Conservation (phyloP, 2,888 invertebrate genomes). For the Stenoptilia bipunctidactyla region DNA sequence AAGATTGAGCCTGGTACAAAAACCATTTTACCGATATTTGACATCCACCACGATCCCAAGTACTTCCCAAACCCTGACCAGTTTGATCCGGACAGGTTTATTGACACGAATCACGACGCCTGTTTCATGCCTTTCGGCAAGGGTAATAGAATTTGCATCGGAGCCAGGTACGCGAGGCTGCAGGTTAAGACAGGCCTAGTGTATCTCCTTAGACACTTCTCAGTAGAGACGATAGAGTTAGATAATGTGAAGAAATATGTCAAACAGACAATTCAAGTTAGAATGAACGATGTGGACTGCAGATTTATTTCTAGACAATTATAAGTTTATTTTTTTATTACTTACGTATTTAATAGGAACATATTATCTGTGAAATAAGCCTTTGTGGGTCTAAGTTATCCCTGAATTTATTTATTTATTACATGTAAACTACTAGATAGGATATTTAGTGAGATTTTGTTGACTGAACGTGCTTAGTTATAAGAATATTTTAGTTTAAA, state of each 20-base stretch:
- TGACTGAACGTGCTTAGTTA: too few relatives aligned
- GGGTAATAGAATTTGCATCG: not conserved
- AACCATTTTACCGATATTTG: too few relatives aligned
- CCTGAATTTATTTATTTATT: too few relatives aligned
- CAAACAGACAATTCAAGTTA: conserved; percentile 28
- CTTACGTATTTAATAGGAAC: too few relatives aligned
- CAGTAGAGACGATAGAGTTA: conserved; percentile 22
- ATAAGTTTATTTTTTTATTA: too few relatives aligned
- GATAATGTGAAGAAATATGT: conserved; percentile 22
- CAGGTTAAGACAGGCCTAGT: conserved; percentile 20
- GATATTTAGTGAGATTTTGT: too few relatives aligned
- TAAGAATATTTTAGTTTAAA: too few relatives aligned
- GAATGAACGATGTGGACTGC: conserved; percentile 27
- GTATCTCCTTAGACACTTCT: conserved; percentile 26
- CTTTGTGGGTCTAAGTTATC: too few relatives aligned
- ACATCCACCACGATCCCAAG: conserved; percentile 50
- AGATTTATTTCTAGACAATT: conserved; percentile 21
- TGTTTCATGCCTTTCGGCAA: not conserved
- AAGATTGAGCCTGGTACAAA: too few relatives aligned
- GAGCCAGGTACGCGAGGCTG: not conserved
- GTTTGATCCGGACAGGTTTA: conserved; percentile 50
- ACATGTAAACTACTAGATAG: too few relatives aligned
- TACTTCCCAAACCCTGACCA: conserved; percentile 47
- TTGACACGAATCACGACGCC: conserved; percentile 13
- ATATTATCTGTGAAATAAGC: too few relatives aligned